Conservation (phyloP, 2,797 vertebrate genomes). For the Scarus forsteni region DNA sequence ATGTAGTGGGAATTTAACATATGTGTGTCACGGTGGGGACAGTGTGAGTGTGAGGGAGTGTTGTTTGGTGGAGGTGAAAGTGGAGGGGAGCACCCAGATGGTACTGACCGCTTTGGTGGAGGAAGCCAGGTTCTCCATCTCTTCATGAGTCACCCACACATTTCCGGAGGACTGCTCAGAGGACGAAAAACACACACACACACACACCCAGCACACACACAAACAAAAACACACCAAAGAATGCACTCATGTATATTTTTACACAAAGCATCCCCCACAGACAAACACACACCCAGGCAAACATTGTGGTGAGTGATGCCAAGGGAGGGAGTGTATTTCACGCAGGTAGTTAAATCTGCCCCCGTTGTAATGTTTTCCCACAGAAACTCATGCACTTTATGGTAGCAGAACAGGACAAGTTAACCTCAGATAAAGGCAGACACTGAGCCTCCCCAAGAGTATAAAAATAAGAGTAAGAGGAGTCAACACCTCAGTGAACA, state of each 20-base stretch:
- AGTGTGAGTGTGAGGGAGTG: slow-evolving; percentile 67
- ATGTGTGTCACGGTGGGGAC: slow-evolving; percentile 72
- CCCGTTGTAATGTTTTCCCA: slow-evolving; percentile 44
- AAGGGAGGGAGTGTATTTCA: slow-evolving; percentile 75
- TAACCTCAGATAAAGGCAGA: slow-evolving; percentile 20
- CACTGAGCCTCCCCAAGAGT: slow-evolving; percentile 12
- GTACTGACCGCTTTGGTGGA: slow-evolving; percentile 95
- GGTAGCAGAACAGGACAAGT: slow-evolving; percentile 38
- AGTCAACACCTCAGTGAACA: slow-evolving; percentile 33
- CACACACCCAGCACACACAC: slow-evolving; percentile 12
- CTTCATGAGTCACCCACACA: slow-evolving; percentile 98
- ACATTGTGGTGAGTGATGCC: slow-evolving; percentile 73
- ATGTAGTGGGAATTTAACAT: slow-evolving; percentile 60
- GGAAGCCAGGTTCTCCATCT: slow-evolving; percentile 97
- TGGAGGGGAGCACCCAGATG: slow-evolving; percentile 80
- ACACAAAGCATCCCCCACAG: slow-evolving; percentile 7
- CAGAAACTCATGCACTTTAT: slow-evolving; percentile 60
- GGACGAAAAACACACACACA: slow-evolving; percentile 59
- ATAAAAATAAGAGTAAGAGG: slow-evolving; percentile 26
- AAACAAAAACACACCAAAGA: slow-evolving; percentile 20
- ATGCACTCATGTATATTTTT: slow-evolving; percentile 27
- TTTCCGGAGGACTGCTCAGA: slow-evolving; percentile 95
- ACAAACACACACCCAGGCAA: slow-evolving; percentile 38
- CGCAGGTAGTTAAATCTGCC: slow-evolving; percentile 70
- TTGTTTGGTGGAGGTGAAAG: slow-evolving; percentile 33